Conservation (phyloP, 2,888 invertebrate species). For the Pollenia angustigena region DNA sequence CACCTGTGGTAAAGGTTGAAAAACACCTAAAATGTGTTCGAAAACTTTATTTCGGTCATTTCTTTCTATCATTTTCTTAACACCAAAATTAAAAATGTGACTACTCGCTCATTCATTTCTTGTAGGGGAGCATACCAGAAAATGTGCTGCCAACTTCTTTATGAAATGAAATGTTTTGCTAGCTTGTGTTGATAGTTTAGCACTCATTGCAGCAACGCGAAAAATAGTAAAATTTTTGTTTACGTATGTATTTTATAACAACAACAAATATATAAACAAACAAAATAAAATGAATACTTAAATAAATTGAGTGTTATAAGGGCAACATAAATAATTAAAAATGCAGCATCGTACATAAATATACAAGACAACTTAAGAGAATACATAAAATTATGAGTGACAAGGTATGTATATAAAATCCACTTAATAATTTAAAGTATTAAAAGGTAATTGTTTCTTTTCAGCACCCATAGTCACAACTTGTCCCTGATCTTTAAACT, state of each 20-base stretch:
- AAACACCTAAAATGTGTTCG: too few relatives aligned
- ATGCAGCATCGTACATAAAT: constrained; percentile 9
- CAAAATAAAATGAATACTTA: constrained; percentile 33
- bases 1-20: too few relatives aligned
- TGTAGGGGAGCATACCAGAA: too few relatives aligned
- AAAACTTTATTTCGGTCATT: too few relatives aligned
- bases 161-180: not conserved
- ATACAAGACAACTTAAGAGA: not conserved
- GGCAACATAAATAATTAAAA: constrained; percentile 42
- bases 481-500: not conserved
- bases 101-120: too few relatives aligned
- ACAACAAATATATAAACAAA: constrained; percentile 45
- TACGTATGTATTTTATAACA: constrained; percentile 59
- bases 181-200: not conserved
- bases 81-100: too few relatives aligned
- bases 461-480: constrained; percentile 43
- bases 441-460: constrained; percentile 4
- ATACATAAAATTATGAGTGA: constrained; percentile 43
- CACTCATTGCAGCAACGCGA: not conserved
- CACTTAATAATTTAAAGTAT: not conserved
- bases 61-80: too few relatives aligned
- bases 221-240: constrained; percentile 41
- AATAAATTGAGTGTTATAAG: constrained; percentile 46
- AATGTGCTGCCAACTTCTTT: constrained; percentile 2
- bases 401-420: constrained; percentile 27